phyloP scores from a whole-genome alignment of 1,140 invertebrate species.

The Drosophila ogumai region DNA sequence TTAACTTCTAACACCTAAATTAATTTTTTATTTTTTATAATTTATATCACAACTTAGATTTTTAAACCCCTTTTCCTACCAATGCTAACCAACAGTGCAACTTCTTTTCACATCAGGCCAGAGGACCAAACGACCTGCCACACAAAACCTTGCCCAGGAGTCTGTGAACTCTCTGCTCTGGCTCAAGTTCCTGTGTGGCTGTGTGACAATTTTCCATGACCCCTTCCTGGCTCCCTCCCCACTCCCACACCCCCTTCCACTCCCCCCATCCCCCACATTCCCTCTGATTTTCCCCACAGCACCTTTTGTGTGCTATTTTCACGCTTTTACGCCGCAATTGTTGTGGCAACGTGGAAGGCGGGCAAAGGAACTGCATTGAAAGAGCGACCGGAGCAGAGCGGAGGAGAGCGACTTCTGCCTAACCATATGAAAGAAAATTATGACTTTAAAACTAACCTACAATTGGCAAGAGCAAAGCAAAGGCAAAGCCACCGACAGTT shows the following conservation, averaged over 20 bases:
- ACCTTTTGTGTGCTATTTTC: constrained; percentile 65
- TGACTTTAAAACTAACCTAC: constrained; percentile 80
- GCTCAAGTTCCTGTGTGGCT: constrained; percentile 56
- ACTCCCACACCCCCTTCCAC: not conserved
- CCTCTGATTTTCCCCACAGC: constrained; percentile 9
- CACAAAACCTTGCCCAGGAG: constrained; percentile 55
- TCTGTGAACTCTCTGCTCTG: constrained; percentile 67
- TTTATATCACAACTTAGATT: not conserved
- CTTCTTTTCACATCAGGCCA: constrained; percentile 67
- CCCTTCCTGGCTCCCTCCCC: constrained; percentile 17
- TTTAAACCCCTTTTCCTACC: not conserved
- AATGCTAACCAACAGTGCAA: constrained; percentile 44
- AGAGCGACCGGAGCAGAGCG: not conserved
- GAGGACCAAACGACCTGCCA: constrained; percentile 42
- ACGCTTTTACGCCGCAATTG: constrained; percentile 82
- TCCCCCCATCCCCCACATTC: not conserved
- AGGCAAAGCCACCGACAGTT: constrained; percentile 23
- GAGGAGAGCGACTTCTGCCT: constrained; percentile 19
- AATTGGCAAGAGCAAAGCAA: constrained; percentile 34
- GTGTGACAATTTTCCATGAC: constrained; percentile 78
- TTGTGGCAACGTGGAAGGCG: constrained; percentile 47
- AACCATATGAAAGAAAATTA: constrained; percentile 66
- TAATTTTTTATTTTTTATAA: too few relatives aligned
- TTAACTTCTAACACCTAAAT: too few relatives aligned
- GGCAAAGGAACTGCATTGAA: constrained; percentile 59